Base-by-base conservation (phyloP, 2,888 invertebrate species). In the Rhorus exstirpatorius region DNA sequence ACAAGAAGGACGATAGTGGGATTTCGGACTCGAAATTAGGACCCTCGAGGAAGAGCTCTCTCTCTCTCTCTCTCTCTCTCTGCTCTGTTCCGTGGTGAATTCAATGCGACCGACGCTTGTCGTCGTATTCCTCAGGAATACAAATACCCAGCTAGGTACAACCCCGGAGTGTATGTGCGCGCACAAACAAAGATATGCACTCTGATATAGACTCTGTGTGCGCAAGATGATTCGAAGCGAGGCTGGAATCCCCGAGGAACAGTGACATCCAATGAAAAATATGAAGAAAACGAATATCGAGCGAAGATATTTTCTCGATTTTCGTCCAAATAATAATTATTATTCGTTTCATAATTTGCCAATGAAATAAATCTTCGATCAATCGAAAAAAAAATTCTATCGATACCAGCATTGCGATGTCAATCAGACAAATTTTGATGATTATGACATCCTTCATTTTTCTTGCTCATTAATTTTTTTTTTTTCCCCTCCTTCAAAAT, bases 1-100 rank as follows among this genome's bases (percentile, higher is more conserved):
- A 35, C 24, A 41, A 17, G 46, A 46, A 61, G 46, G 68, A 74
- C 78, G 81, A 58, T 26, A 44, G 81, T 79, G 83, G 84, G 83
- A 85, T 87, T 86, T 86, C 86, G 17, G 79, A 79, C 68, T 46
- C 60, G 80, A 83, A 76, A 87, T 88, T 86, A 79, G 82, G 79
- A 79, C 75, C 79, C 74, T 82, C 51, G 79, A 70, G 75, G 60
- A 71, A 61, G 26, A 60, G 67, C 49, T 58, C 31, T 7, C 19
- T 44, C 12, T 24, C 38, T 31, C 19, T 41, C 44, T n/a, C n/a
- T n/a, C 31, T 6, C 31, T 75, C 63, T 44, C 17, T 44, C 35
- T 21, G 19, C 19, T 49, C 19, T 24, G 74, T 63, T 67, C 10
- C 53, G 6, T 49, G 21, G 58, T 46, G 3, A 35, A 17, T 63